Evolutionary conservation across 1,140 invertebrate genomes (phyloP).

Genomic region (Drosophila arizonae): DNA sequence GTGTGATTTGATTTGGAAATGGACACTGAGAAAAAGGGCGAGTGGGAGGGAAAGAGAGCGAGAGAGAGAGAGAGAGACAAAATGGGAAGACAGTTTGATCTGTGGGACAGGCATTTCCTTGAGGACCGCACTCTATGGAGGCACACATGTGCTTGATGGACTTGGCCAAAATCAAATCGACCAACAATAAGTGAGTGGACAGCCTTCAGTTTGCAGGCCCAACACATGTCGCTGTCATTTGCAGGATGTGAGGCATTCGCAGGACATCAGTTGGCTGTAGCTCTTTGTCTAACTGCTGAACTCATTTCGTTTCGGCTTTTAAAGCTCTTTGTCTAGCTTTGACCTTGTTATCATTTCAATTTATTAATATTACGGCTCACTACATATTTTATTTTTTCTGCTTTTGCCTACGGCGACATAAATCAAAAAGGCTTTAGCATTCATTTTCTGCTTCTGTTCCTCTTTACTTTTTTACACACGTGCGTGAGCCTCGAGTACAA

Average conservation of each 20-base stretch:
- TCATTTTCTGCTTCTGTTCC: constrained; percentile 14
- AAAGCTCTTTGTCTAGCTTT: constrained; percentile 4
- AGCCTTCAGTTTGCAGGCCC: neutral
- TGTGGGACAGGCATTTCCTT: constrained; percentile 1
- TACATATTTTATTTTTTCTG: neutral
- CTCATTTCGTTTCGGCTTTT: constrained; percentile 15
- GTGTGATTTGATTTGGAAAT: constrained; percentile 22
- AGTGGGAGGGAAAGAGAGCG: neutral
- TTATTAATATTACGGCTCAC: constrained; percentile 63
- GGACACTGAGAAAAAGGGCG: neutral
- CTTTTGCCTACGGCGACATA: constrained; percentile 44
- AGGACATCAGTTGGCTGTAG: constrained; percentile 29
- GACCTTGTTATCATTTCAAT: constrained; percentile 66
- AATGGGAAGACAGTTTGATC: neutral
- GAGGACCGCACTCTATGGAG: constrained; percentile 3
- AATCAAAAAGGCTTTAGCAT: constrained; percentile 50
- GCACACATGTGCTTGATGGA: constrained; percentile 70
- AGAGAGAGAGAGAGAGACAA: neutral
- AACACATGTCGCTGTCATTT: constrained; percentile 38
- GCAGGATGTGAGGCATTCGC: constrained; percentile 42
- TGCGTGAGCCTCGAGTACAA: constrained; percentile 5
- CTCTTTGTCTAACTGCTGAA: constrained; percentile 12
- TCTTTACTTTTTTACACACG: constrained; percentile 13
- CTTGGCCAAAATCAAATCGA: constrained; percentile 50
- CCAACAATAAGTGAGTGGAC: constrained; percentile 18